Percentiles rank a stretch among this genome's conserved stretches.
Conservation (phyloP, 2,113 vertebrate species). For the Plestiodon gilberti region DNA sequence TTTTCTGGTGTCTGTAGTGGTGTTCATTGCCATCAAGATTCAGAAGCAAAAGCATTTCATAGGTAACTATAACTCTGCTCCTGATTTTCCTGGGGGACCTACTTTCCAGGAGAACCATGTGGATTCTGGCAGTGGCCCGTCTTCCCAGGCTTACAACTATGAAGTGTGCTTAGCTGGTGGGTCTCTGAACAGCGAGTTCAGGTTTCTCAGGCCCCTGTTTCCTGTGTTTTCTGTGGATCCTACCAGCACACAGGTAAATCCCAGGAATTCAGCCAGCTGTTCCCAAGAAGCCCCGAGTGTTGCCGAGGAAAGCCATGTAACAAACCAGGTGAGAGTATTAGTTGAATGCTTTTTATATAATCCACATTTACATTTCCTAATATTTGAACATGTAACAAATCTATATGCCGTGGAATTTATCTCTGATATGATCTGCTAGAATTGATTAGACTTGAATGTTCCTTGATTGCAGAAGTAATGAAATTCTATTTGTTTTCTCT, state of each 20-base stretch:
- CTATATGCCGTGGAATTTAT: background rate
- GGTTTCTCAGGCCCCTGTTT: constrained; percentile 23
- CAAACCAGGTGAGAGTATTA: background rate
- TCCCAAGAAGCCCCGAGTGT: background rate
- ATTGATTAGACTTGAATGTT: no score
- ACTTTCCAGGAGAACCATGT: constrained; percentile 64
- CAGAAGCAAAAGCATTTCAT: background rate
- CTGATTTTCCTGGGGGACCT: constrained; percentile 28
- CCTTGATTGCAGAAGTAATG: no score
- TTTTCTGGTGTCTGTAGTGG: constrained; percentile 82
- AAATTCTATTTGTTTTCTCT: no score
- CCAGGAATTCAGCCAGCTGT: no score
- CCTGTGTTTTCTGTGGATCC: constrained; percentile 11
- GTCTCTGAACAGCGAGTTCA: background rate
- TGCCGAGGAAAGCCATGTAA: background rate
- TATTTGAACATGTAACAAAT: constrained; percentile 70
- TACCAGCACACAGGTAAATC: background rate
- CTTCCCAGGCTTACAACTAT: constrained; percentile 44
- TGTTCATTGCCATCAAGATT: constrained; percentile 74
- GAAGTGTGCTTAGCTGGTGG: constrained; percentile 25
- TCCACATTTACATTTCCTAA: background rate
- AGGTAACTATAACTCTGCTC: constrained; percentile 9
- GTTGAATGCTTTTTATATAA: background rate
- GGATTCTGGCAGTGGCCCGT: accelerated
- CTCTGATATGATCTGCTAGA: no score